These are phyloP conservation scores for Sclerurus mexicanus DNA, from an alignment of 2,113 vertebrate species.

Conservation along the genomic window DNA sequence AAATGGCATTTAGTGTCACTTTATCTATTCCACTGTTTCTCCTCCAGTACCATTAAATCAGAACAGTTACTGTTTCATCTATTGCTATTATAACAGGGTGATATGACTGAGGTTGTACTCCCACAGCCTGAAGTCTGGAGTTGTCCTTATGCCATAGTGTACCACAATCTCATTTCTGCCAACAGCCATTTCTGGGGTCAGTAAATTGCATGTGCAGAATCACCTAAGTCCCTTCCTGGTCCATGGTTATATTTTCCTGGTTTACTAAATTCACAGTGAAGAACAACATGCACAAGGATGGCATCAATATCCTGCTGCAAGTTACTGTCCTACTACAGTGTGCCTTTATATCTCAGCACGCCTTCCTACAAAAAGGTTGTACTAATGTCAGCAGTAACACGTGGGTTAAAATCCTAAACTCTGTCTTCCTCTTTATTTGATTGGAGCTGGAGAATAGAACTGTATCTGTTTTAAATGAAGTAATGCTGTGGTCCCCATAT, in stretches of 20 bases:
- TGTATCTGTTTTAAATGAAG: not conserved
- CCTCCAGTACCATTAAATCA: not conserved
- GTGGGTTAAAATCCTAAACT: not conserved
- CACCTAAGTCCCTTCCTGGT: not conserved
- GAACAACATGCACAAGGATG: not conserved
- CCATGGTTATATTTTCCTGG: not conserved
- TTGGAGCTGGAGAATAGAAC: not conserved
- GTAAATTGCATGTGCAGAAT: not conserved
- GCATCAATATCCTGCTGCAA: not conserved
- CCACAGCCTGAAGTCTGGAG: rapidly evolving
- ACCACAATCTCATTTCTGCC: not conserved
- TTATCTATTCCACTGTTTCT: not conserved
- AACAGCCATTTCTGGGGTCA: not conserved
- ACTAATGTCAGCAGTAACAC: not conserved
- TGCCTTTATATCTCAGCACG: not conserved
- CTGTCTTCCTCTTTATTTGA: not conserved
- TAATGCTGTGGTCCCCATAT: not conserved
- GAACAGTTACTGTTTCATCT: not conserved
- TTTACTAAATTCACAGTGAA: not conserved
- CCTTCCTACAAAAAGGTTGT: not conserved
- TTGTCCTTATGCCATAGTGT: not conserved
- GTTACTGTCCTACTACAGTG: not conserved
- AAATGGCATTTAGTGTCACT: not conserved
- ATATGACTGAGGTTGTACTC: not conserved
- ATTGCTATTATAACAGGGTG: not conserved